These are phyloP conservation scores for Crambe crambe DNA, from an alignment of 37 sponge, comb jelly and placozoan genomes.

Conservation along the genomic window DNA sequence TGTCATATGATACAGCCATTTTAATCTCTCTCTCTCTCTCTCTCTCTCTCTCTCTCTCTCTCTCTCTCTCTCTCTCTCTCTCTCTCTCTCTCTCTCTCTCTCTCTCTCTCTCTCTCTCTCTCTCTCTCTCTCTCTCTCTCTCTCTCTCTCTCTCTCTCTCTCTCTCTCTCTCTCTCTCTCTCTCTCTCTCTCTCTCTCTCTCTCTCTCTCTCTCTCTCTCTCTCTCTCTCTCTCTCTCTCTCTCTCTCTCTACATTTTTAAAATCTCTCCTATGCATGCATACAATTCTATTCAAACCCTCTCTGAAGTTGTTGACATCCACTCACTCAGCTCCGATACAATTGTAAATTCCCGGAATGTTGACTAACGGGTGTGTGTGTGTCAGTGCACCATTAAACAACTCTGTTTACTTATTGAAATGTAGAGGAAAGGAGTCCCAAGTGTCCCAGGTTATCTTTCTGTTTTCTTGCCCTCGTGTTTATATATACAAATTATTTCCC, in stretches of 20 bases:
- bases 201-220: slow-evolving; percentile 4
- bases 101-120: background rate
- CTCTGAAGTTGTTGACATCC: too few relatives aligned
- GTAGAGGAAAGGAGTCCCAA: too few relatives aligned
- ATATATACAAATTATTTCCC: too few relatives aligned
- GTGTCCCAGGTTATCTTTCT: too few relatives aligned
- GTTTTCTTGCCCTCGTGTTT: too few relatives aligned
- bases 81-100: slow-evolving; percentile 36
- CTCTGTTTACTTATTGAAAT: too few relatives aligned
- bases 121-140: slow-evolving; percentile 38
- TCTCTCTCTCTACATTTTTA: background rate
- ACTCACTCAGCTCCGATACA: too few relatives aligned
- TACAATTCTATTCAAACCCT: background rate
- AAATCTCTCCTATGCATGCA: background rate
- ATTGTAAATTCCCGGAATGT: too few relatives aligned
- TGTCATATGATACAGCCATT: too few relatives aligned
- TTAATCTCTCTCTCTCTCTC: background rate
- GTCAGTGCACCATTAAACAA: too few relatives aligned
- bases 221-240: slow-evolving; percentile 18
- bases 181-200: slow-evolving; percentile 32
- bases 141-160: slow-evolving; percentile 19
- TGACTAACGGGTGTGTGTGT: too few relatives aligned
- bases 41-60: slow-evolving; percentile 38
- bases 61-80: slow-evolving; percentile 2
- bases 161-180: slow-evolving; percentile 16